Conservation (phyloP, 2,797 vertebrate species). For the Synanceia verrucosa region DNA sequence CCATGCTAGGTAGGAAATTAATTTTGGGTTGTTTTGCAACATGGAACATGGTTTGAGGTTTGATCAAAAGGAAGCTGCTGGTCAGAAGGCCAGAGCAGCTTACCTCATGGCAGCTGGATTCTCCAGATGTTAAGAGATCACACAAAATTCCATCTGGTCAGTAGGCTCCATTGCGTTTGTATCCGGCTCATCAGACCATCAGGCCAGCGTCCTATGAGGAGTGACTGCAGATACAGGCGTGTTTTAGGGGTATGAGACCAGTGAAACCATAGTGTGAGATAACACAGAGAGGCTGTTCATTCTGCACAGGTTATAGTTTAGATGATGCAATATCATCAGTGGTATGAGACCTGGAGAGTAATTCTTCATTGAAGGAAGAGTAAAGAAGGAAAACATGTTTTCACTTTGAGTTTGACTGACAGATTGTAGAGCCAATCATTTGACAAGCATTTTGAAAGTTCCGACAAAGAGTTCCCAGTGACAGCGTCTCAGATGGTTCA, state of each 20-base stretch:
- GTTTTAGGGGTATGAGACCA: not conserved
- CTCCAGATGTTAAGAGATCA: not conserved
- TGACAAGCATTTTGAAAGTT: too few species aligned
- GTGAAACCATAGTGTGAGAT: too few species aligned
- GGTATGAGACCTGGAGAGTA: too few species aligned
- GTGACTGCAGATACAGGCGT: not conserved
- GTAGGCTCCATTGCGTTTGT: not conserved
- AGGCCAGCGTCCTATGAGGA: not conserved
- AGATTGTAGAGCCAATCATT: too few species aligned
- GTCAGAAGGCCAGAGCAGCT: constrained; percentile 5
- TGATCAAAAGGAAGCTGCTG: not conserved
- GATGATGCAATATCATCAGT: too few species aligned
- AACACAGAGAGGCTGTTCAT: not conserved
- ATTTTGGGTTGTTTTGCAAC: constrained; percentile 32
- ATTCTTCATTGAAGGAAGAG: too few species aligned
- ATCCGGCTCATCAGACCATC: not conserved
- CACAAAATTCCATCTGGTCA: not conserved
- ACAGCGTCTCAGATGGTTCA: too few species aligned
- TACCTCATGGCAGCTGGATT: not conserved
- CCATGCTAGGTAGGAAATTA: constrained; percentile 53
- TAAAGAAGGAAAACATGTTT: too few species aligned
- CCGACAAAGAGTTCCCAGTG: too few species aligned
- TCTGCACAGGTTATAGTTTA: too few species aligned
- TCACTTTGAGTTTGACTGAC: too few species aligned
- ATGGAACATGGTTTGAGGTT: not conserved